phyloP scores from a whole-genome alignment of 2,797 vertebrate genomes.

The Takifugu ocellatus region DNA sequence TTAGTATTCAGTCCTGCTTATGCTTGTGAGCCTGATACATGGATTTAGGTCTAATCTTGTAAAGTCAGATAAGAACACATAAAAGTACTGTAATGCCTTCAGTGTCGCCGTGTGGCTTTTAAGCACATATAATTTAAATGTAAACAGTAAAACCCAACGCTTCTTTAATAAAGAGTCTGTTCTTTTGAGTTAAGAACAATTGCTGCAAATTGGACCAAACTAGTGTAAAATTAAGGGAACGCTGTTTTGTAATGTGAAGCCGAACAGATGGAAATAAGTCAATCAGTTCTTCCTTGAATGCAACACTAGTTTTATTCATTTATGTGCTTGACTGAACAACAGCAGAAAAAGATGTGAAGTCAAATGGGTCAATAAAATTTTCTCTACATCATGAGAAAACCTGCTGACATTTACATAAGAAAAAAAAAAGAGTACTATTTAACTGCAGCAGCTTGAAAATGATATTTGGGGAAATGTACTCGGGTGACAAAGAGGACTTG shows the following conservation, averaged over 20 bases:
- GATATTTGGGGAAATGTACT: neutral
- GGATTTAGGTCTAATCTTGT: neutral
- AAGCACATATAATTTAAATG: slow-evolving; percentile 39
- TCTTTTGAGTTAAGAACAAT: neutral
- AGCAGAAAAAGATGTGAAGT: neutral
- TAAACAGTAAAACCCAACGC: slow-evolving; percentile 34
- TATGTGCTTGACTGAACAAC: slow-evolving; percentile 1
- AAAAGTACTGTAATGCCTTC: slow-evolving; percentile 15
- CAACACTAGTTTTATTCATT: no score
- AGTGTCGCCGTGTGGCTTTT: slow-evolving; percentile 19
- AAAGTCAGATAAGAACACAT: slow-evolving; percentile 13
- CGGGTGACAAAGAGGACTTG: neutral
- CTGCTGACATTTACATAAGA: slow-evolving; percentile 8
- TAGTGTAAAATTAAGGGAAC: no score
- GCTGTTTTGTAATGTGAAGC: no score
- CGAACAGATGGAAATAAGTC: no score
- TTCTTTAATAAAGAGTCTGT: slow-evolving; percentile 37
- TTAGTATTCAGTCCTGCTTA: no score
- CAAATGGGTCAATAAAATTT: neutral
- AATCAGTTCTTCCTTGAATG: no score
- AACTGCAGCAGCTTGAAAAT: neutral
- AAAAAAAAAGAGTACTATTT: neutral
- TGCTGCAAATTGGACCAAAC: no score
- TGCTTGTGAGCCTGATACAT: slow-evolving; percentile 6
- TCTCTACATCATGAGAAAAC: slow-evolving; percentile 13